Base-by-base conservation (phyloP, 37 sponge, comb jelly and placozoan genomes). In the Oscarella lobularis region DNA sequence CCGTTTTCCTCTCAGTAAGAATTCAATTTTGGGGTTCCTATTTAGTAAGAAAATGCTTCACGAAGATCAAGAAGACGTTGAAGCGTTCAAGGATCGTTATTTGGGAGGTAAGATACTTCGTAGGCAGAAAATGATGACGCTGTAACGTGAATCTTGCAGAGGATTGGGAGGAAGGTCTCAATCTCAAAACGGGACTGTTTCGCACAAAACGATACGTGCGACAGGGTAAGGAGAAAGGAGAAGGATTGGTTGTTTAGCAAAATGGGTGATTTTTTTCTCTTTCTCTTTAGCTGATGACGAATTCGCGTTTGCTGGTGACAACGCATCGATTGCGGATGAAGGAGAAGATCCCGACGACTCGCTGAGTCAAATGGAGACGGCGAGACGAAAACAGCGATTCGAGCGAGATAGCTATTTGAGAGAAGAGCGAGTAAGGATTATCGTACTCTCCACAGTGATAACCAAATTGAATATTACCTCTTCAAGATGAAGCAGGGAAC, bases 351-450 rank as follows among this genome's bases (percentile, higher is more conserved):
- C 14, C 20, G 60, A 48, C 20, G 60, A 48, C 20, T 27, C 14
- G 9, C 20, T 9, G 9, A 68, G 71, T 20, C 71, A 68, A 20
- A 5, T 68, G 71, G 71, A 68, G 71, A 14, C 71, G 71, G 31
- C 6, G 4, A 4, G 71, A 14, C 6, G 71, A 35, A 5, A 20
- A 20, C 71, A 68, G 31, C 71, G 71, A 4, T 14, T 29, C 31
- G 71, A 68, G 33, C 71, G 71, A 5, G 31, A 68, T 14, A 14
- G 4, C 71, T 68, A 34, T 14, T 4, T 68, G 4, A 4, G 33
- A 4, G 71, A 68, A 68, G 31, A 68, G 33, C 71, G 71, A 5
- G 71, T 68, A 68, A 68, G 6, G 20, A 48, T 48, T 27, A 48
- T 9, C 20, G 20, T n/a, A 48, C 20, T 48, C 9, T 27, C 60